Evolutionary conservation across 2,888 invertebrate species (phyloP), one percentile per base, ranked within the genome.

Genomic region (Criorhina ranunculi): DNA sequence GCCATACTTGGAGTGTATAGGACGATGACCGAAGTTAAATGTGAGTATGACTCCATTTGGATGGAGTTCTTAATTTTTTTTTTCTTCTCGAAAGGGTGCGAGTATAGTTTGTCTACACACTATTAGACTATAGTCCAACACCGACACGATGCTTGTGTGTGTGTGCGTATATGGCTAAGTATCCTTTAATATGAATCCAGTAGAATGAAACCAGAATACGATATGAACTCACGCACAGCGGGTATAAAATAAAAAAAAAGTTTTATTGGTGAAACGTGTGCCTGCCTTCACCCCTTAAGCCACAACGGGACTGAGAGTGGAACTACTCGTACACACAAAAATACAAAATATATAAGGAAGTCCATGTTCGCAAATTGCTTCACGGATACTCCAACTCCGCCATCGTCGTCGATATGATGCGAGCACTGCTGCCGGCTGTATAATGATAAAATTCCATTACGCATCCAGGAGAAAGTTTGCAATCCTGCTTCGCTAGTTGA

Each of bases 361-460:
- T 78, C 67, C 59, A 62, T 77, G 82, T 73, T 59, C 67, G 49
- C 49, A 83, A 78, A 83, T 83, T 83, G 73, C 69, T 83, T 42
- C 72, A 81, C 81, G 81, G 49, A 72, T 35, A 72, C 53, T 46
- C 66, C 35, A 12, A 37, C 33, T 24, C 40, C 31, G 11, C 40
- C 66, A 57, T 29, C 73, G 55, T 17, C 59, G 44, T 42, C 42
- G 40, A 53, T 31, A 40, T 37, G 64, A 62, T 42, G 59, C 29
- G 57, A 37, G 19, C 19, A 12, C 35, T 17, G 31, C 57, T 62
- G 53, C 60, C 55, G 55, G 55, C 55, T 75, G 67, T 67, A 15
- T 69, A 57, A 83, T 78, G 78, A 67, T 83, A 59, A 78, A 83
- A 83, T 79, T 83, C 83, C 83, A 83, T 79, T 83, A 83, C 78